Evolutionary conservation across 2,113 vertebrate genomes (phyloP).

Genomic region (Catharus bicknelli): DNA sequence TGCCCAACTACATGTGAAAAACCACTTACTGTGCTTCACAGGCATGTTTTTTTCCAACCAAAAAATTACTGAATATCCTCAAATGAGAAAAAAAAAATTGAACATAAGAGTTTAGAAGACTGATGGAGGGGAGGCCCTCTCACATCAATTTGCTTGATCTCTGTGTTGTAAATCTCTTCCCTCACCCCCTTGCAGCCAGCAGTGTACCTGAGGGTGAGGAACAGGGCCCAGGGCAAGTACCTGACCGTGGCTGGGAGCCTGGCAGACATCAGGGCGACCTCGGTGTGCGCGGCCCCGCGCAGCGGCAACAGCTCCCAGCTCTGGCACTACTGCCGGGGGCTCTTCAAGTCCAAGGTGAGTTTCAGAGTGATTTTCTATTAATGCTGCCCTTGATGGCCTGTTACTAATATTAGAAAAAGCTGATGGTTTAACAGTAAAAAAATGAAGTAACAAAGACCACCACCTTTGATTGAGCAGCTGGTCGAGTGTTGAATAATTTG

Average conservation of each 20-base stretch:
- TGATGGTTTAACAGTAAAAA: neutral
- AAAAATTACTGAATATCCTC: neutral
- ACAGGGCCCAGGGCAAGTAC: slow-evolving; percentile 71
- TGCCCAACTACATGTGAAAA: neutral
- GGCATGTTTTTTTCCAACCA: neutral
- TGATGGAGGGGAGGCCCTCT: neutral
- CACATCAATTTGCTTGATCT: rapidly evolving
- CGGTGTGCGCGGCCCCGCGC: slow-evolving; percentile 65
- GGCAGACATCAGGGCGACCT: slow-evolving; percentile 60
- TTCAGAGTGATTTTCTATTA: neutral
- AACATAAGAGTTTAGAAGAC: rapidly evolving
- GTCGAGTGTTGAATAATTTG: neutral
- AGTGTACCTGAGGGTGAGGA: slow-evolving; percentile 79
- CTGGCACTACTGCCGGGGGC: slow-evolving; percentile 80
- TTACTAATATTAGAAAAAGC: neutral
- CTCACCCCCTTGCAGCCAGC: slow-evolving; percentile 66
- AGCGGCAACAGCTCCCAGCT: slow-evolving; percentile 71
- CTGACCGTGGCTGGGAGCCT: slow-evolving; percentile 70
- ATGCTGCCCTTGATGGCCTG: neutral
- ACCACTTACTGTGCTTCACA: neutral
- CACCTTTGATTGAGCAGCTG: neutral
- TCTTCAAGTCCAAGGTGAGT: slow-evolving; percentile 82
- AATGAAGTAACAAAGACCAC: neutral
- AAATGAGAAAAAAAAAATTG: neutral
- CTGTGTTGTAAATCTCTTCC: neutral